phyloP scores from a whole-genome alignment of 1,140 invertebrate species.

The Oncopeltus fasciatus region DNA sequence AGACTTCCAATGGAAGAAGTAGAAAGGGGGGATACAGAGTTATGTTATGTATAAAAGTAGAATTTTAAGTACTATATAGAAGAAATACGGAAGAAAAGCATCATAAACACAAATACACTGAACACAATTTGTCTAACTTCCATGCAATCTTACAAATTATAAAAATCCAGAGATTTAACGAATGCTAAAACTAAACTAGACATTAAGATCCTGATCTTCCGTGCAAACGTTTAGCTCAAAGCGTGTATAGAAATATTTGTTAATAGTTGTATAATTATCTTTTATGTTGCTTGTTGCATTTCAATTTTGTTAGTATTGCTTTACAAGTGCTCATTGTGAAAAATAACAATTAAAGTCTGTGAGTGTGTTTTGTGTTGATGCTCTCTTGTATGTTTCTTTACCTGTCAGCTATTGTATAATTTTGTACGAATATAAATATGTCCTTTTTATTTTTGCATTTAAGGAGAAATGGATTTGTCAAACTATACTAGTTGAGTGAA shows the following conservation, averaged over 20 bases:
- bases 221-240: constrained; percentile 16
- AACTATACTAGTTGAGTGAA: neutral
- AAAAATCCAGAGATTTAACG: neutral
- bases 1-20: constrained; percentile 10
- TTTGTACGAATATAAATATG: neutral
- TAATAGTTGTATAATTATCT: constrained; percentile 7
- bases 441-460: neutral
- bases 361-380: neutral
- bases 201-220: constrained; percentile 16
- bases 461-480: constrained; percentile 1
- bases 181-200: constrained; percentile 2
- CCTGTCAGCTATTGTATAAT: neutral
- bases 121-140: neutral
- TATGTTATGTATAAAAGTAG: constrained; percentile 8
- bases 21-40: neutral
- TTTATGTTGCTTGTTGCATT: constrained; percentile 10
- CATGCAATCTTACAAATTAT: constrained; percentile 1
- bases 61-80: constrained; percentile 5
- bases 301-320: constrained; percentile 8
- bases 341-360: neutral
- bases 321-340: constrained; percentile 8
- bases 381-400: neutral
- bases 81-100: constrained; percentile 4
- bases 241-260: constrained; percentile 14
- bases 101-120: neutral